Conservation (phyloP, 1,140 invertebrate species). For the Drosophila equinoxialis region DNA sequence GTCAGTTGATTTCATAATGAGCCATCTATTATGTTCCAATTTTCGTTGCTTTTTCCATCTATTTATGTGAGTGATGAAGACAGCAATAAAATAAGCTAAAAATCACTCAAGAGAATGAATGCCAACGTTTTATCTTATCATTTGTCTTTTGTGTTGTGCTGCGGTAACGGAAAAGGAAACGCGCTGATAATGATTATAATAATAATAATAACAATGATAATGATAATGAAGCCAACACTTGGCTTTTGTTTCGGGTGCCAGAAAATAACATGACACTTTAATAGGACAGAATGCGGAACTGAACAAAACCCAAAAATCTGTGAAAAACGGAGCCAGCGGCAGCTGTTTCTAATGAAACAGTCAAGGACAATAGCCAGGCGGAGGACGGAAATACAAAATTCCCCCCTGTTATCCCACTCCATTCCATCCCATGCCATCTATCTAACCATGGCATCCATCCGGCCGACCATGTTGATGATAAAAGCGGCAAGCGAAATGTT, state of each 20-base stretch:
- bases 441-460: not conserved
- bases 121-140: conserved; percentile 65
- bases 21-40: not conserved
- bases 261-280: conserved; percentile 75
- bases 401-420: conserved; percentile 30
- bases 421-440: conserved; percentile 7
- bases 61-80: conserved; percentile 5
- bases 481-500: conserved; percentile 76
- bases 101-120: conserved; percentile 78
- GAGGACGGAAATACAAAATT: conserved; percentile 74
- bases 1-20: not conserved
- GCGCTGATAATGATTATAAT: conserved; percentile 75
- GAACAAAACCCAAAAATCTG: conserved; percentile 79
- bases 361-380: conserved; percentile 72
- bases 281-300: conserved; percentile 78
- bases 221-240: conserved; percentile 60
- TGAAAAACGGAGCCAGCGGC: conserved; percentile 48
- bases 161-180: conserved; percentile 70
- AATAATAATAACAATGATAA: conserved; percentile 7
- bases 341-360: conserved; percentile 81
- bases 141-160: conserved; percentile 52
- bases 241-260: conserved; percentile 70
- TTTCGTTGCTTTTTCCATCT: not conserved
- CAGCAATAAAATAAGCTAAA: conserved; percentile 72
- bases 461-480: conserved; percentile 53